Evolutionary conservation across 2,113 vertebrate species (phyloP).

Genomic region (Neodon shergylaensis): DNA sequence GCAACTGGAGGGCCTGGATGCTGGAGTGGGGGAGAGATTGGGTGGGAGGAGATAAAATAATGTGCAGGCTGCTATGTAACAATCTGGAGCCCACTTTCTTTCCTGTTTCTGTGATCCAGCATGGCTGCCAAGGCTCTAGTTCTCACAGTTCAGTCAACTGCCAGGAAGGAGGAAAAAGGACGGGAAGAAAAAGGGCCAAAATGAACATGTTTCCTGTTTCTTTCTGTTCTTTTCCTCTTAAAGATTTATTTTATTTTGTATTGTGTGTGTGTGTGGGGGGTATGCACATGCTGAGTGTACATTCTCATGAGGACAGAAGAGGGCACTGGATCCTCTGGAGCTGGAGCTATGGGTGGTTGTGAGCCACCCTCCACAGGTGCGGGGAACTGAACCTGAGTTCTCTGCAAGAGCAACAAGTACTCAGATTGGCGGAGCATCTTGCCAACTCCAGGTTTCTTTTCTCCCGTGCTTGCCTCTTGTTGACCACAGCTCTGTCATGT

Average conservation of each 20-base stretch:
- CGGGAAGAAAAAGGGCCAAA: neutral
- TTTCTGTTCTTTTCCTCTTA: neutral
- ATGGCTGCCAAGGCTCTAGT: neutral
- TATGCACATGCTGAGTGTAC: neutral
- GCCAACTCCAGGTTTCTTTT: neutral
- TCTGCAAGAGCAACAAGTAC: neutral
- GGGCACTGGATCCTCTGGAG: neutral
- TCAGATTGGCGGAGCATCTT: neutral
- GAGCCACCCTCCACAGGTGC: neutral
- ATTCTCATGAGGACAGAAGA: neutral
- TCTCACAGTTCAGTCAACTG: neutral
- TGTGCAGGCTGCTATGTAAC: neutral
- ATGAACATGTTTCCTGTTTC: neutral
- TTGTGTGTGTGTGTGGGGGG: neutral
- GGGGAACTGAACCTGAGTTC: neutral
- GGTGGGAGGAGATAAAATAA: neutral
- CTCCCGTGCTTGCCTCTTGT: neutral
- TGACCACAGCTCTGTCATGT: neutral
- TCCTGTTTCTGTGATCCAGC: neutral
- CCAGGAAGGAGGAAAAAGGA: neutral
- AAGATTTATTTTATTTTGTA: neutral
- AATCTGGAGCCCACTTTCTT: neutral
- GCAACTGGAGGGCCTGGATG: neutral
- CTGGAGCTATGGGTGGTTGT: neutral
- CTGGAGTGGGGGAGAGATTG: neutral